Conservation (phyloP, 30 jellyfish, hydroid and myxozoan genomes). For the Aurelia coerulea region DNA sequence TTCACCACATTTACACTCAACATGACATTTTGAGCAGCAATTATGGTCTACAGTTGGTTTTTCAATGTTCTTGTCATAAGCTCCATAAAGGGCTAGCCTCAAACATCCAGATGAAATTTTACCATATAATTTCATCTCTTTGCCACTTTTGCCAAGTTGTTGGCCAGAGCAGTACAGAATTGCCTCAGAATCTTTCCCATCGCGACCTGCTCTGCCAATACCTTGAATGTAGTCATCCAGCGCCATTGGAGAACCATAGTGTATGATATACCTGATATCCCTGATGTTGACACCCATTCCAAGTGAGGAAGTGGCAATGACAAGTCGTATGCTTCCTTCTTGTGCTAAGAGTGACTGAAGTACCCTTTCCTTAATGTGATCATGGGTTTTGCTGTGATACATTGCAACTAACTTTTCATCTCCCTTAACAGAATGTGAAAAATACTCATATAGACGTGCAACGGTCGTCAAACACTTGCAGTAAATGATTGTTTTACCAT, state of each 20-base stretch:
- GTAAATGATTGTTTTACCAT: background rate
- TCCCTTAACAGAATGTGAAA: no score
- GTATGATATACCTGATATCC: slow-evolving; percentile 9
- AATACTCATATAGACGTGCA: background rate
- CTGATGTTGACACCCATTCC: slow-evolving; percentile 19
- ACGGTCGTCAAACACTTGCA: background rate
- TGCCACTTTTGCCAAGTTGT: slow-evolving; percentile 14
- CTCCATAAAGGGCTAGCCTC: slow-evolving; percentile 3
- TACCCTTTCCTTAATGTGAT: slow-evolving; percentile 14
- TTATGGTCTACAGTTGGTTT: background rate
- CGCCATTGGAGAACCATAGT: background rate
- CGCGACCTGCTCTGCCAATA: slow-evolving; percentile 15
- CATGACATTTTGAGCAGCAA: slow-evolving; percentile 15
- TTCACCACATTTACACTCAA: background rate
- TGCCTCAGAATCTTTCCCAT: slow-evolving; percentile 4
- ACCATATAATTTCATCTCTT: slow-evolving; percentile 25
- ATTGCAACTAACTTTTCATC: background rate
- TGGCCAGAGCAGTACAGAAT: slow-evolving; percentile 23
- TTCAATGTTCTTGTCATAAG: slow-evolving; percentile 14
- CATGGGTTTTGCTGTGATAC: slow-evolving; percentile 11
- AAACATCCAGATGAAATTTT: background rate
- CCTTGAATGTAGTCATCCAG: background rate
- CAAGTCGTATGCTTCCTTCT: slow-evolving; percentile 19
- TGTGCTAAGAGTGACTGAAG: slow-evolving; percentile 8
- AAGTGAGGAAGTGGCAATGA: slow-evolving; percentile 21